These are phyloP conservation scores for Cosmia trapezina DNA, from an alignment of 2,888 invertebrate species.

Conservation along the genomic window DNA sequence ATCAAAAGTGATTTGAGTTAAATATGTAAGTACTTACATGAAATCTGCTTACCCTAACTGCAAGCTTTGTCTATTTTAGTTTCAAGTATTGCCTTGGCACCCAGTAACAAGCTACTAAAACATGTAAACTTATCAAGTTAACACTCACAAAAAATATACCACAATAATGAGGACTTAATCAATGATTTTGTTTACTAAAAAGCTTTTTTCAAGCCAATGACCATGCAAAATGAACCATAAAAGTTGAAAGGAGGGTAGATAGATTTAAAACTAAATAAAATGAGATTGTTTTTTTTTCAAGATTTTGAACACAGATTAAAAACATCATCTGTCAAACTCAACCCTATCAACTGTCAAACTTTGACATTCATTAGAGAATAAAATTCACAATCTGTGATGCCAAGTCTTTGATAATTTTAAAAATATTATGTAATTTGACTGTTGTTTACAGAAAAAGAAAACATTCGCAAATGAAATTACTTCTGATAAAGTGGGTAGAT, in stretches of 20 bases:
- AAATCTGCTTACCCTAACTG: neutral
- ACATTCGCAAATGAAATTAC: constrained; percentile 16
- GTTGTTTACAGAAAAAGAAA: neutral
- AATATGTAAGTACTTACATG: neutral
- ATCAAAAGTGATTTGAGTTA: neutral
- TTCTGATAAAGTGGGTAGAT: constrained; percentile 25
- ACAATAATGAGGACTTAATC: neutral
- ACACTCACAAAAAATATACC: neutral
- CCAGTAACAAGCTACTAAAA: neutral
- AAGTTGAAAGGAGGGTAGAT: constrained; percentile 23
- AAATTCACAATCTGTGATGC: neutral
- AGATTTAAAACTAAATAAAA: neutral
- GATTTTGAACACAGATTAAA: neutral
- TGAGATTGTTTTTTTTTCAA: neutral
- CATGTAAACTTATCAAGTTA: neutral
- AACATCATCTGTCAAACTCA: constrained; percentile 12
- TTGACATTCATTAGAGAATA: neutral
- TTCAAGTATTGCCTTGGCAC: neutral
- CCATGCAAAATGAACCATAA: neutral
- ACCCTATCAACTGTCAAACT: constrained; percentile 20
- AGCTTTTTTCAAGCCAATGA: neutral
- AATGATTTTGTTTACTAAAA: neutral
- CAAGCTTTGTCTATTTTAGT: neutral
- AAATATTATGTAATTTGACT: constrained; percentile 1
- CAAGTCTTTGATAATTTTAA: neutral